Evolutionary conservation across 2,888 invertebrate species (phyloP), one percentile per base, ranked within the genome.

Genomic region (Acanthoscelides obtectus): DNA sequence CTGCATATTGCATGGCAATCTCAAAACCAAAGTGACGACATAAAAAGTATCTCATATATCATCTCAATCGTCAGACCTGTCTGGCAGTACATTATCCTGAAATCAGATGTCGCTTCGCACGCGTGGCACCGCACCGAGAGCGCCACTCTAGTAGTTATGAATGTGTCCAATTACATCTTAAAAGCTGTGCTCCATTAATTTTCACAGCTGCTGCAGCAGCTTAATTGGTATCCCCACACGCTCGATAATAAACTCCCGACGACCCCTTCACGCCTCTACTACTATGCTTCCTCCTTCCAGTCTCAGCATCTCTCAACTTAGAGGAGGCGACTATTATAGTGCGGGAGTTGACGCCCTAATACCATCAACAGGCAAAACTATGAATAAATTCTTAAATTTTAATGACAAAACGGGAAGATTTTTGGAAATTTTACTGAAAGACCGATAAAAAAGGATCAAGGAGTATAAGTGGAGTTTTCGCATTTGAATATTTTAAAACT

Each of bases 121-220:
- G 77, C 78, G 79, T 78, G 79, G 76, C 74, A 74, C 77, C 76
- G 75, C 75, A 73, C 72, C 72, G 45, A 45, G 74, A 74, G 78
- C 77, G 80, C 80, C 80, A 82, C 83, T 85, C n/a, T n/a, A n/a
- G 45, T 45, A 86, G 87, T 88, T 88, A 88, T 88, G 88, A 88
- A 88, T 88, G 88, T 87, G 86, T 87, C 88, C 88, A 88, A 88
- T 88, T 88, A 88, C 88, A 88, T 88, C 88, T 88, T 88, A 88
- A 88, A 88, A 88, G 88, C 88, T 87, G 87, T 87, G 88, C 87
- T 86, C 88, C 88, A 88, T 88, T 88, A 88, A 88, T 88, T 88
- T 88, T 88, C 88, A 88, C 88, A 88, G 88, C 88, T 88, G 88
- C 88, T 87, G 87, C 87, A 86, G 87, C 87, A 86, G 87, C 87